Percentiles rank a stretch among this genome's conserved stretches.
phyloP scores from a whole-genome alignment of 2,888 invertebrate species.

The Elegia similella region DNA sequence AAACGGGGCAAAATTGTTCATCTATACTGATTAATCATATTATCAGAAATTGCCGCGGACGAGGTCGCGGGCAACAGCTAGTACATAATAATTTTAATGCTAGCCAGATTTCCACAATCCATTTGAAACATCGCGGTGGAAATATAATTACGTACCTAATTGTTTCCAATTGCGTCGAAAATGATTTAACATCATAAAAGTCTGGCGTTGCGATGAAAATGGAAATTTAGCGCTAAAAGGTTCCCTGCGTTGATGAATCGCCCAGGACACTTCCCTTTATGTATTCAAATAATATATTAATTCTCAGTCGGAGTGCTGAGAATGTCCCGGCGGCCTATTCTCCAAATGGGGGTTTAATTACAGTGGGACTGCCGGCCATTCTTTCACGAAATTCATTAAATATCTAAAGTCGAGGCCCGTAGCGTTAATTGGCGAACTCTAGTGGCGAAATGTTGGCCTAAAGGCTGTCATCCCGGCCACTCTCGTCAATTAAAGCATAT shows the following conservation, averaged over 20 bases:
- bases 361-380: slow-evolving; percentile 44
- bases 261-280: slow-evolving; percentile 18
- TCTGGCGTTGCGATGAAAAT: neutral
- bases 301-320: slow-evolving; percentile 17
- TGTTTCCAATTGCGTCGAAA: slow-evolving; percentile 9
- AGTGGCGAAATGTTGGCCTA: slow-evolving; percentile 39
- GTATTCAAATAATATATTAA: slow-evolving; percentile 23
- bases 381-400: slow-evolving; percentile 51
- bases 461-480: slow-evolving; percentile 45
- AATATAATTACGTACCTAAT: slow-evolving; percentile 4
- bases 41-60: too few relatives aligned
- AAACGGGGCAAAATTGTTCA: too few relatives aligned
- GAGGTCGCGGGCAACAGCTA: too few relatives aligned
- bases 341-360: slow-evolving; percentile 59
- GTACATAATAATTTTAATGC: neutral
- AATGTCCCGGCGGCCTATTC: slow-evolving; percentile 35
- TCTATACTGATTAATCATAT: too few relatives aligned
- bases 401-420: slow-evolving; percentile 34
- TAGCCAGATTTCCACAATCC: neutral
- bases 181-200: slow-evolving; percentile 7
- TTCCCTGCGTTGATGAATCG: slow-evolving; percentile 17
- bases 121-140: neutral
- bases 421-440: slow-evolving; percentile 54
- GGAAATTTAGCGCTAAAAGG: slow-evolving; percentile 14
- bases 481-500: slow-evolving; percentile 46